These are phyloP conservation scores for Bolinopsis microptera DNA, from an alignment of 37 sponge, comb jelly and placozoan species.

Conservation along the genomic window DNA sequence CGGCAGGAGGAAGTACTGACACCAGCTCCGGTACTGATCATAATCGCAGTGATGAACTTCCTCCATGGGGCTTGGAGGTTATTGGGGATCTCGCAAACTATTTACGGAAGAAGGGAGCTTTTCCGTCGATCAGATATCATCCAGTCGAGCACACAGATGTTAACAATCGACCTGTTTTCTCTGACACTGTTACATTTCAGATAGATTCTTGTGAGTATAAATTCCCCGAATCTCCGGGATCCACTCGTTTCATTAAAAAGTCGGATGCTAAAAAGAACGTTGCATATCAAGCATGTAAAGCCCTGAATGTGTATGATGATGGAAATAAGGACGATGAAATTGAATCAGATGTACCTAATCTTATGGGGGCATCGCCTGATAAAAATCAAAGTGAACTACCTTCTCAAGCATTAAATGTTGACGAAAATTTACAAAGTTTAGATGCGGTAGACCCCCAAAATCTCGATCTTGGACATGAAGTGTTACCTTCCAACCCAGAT, in stretches of 20 bases:
- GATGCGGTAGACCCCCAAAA: no score
- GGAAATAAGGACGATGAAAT: background rate
- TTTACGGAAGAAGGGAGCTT: background rate
- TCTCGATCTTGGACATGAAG: background rate
- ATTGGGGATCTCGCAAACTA: background rate
- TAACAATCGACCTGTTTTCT: background rate
- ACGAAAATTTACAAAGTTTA: no score
- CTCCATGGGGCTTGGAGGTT: background rate
- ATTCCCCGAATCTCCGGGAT: background rate
- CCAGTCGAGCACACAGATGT: background rate
- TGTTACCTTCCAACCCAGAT: background rate
- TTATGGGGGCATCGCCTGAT: background rate
- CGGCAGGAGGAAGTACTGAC: no score
- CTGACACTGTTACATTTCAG: background rate
- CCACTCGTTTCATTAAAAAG: background rate
- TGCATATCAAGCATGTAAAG: background rate
- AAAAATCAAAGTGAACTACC: background rate
- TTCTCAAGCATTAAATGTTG: no score
- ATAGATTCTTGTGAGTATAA: background rate
- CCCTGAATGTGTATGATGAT: background rate
- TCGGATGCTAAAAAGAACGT: conserved; percentile 17
- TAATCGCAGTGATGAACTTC: background rate
- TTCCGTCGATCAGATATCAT: background rate
- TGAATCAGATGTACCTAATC: background rate
- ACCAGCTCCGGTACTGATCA: no score